These are phyloP conservation scores for Harpagus bidentatus DNA, from an alignment of 2,113 vertebrate species.

Conservation along the genomic window DNA sequence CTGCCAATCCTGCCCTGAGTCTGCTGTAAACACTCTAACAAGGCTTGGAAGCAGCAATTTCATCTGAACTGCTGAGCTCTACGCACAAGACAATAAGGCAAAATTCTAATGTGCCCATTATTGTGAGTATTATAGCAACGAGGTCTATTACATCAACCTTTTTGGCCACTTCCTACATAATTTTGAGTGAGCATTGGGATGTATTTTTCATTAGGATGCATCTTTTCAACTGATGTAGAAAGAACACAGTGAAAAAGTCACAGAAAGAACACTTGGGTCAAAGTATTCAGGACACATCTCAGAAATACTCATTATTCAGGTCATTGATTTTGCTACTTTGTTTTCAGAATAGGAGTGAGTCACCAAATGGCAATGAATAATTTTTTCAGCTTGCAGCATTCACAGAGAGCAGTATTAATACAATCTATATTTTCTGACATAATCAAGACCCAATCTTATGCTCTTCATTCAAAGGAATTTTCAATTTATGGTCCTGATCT, in stretches of 20 bases:
- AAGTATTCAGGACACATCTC: neutral
- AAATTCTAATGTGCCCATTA: neutral
- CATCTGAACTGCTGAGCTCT: neutral
- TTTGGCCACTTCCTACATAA: neutral
- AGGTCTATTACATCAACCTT: neutral
- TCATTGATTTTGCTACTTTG: neutral
- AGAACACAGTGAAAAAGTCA: neutral
- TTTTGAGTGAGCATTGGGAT: neutral
- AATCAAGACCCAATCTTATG: neutral
- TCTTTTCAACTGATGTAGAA: neutral
- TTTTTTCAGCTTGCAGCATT: neutral
- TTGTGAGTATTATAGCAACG: neutral
- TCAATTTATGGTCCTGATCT: neutral
- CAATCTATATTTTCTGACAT: neutral
- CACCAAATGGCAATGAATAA: neutral
- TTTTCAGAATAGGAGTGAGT: neutral
- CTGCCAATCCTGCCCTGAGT: neutral
- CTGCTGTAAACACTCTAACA: neutral
- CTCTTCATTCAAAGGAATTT: neutral
- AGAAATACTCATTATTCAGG: neutral
- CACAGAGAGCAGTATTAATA: neutral
- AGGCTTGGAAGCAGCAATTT: neutral
- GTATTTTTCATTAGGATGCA: neutral
- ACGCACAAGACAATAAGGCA: neutral
- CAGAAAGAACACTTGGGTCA: neutral